Evolutionary conservation across 2,797 vertebrate genomes (phyloP), one percentile per base, ranked within the genome.

Genomic region (Myotis daubentonii): DNA sequence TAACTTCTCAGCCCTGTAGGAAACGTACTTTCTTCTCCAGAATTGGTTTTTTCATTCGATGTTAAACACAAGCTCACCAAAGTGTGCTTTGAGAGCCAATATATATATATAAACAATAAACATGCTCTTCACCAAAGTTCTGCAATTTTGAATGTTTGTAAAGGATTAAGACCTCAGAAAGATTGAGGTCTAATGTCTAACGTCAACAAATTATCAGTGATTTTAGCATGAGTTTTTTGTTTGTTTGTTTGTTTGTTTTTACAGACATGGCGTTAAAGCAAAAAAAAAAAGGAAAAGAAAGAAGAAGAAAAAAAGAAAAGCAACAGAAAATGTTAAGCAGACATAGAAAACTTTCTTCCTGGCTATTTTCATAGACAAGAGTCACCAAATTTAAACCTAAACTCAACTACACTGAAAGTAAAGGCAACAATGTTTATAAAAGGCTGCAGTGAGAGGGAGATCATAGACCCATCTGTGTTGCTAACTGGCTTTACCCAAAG

Each of bases 21-120:
- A 85, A 78, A 65, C 49, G 51, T 49, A 53, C 33, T 90, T n/a
- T 79, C 30, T 92, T 95, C 23, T 88, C 62, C 60, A 89, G 36
- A 71, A 70, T 2, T 78, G 19, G 3, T 71, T 44, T 81, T 78
- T 30, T 33, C 41, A 55, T 33, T 36, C 70, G 3, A 38, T 75
- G 22, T 55, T 72, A 74, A 93, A 60, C 5, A 60, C 47, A 12
- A 93, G 28, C 7, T 66, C 36, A 92, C 19, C 6, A 71, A 82
- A 70, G 28, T 65, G 2, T 44, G 6, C 47, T 85, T 57, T 82
- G 19, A 74, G 17, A 62, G 8, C 70, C 38, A 75, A 57, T 47
- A 47, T 47, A 47, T 47, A 12, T 16, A 7, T 36, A 55, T 81
- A 82, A 17, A 53, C 23, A 89, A 51, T 16, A 41, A 80, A 25